A percentile compares a stretch with the other conserved stretches of the same genome.
Conservation (phyloP, 1,140 invertebrate species). For the Olivierus martensii region DNA sequence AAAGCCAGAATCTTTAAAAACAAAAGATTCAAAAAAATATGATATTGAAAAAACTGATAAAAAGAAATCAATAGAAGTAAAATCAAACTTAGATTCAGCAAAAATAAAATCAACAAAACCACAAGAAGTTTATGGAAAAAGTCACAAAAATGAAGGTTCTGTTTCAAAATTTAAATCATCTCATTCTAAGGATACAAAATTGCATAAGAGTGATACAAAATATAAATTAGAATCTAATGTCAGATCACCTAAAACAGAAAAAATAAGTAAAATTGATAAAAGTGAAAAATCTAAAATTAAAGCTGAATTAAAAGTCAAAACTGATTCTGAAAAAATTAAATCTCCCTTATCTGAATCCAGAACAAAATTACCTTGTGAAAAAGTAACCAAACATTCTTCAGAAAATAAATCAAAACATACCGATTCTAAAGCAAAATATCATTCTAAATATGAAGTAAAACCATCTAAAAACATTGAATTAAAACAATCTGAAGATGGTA, state of each 20-base stretch:
- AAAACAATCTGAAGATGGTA: conserved; percentile 1
- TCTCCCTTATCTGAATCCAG: not conserved
- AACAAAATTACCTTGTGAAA: not conserved
- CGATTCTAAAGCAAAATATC: too few relatives aligned
- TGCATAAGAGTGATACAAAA: not conserved
- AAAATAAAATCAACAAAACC: conserved; percentile 1
- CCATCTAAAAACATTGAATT: not conserved
- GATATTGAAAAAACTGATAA: not conserved
- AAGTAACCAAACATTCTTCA: not conserved
- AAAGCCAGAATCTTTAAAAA: not conserved
- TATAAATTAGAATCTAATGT: not conserved
- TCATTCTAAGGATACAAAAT: not conserved
- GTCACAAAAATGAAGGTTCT: not conserved
- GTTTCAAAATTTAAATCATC: not conserved
- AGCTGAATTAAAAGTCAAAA: not conserved
- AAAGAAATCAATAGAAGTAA: not conserved
- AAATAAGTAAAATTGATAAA: not conserved
- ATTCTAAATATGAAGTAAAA: not conserved
- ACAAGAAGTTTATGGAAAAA: not conserved
- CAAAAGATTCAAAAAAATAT: not conserved
- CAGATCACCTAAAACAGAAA: not conserved
- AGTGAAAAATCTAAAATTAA: not conserved
- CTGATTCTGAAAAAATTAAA: not conserved
- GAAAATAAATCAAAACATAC: not conserved
- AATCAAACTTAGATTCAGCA: not conserved